These are phyloP conservation scores for Ammospiza caudacuta DNA, from an alignment of 2,113 vertebrate species.

Conservation along the genomic window DNA sequence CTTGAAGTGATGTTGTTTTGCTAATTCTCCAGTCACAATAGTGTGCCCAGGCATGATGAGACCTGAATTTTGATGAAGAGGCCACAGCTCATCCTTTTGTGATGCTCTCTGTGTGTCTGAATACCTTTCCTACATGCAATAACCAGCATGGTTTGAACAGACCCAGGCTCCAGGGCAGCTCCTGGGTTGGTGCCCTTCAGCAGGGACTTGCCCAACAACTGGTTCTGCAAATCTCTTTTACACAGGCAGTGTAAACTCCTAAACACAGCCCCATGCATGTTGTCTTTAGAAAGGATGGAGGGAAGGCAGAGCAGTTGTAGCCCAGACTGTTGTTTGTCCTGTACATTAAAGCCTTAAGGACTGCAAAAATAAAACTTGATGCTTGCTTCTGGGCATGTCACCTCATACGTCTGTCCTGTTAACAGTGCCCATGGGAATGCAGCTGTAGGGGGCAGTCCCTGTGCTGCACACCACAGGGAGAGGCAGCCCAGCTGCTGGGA, in stretches of 20 bases:
- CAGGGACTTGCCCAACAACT: background rate
- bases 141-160: background rate
- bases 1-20: background rate
- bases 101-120: background rate
- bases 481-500: background rate
- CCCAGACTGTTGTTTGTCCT: background rate
- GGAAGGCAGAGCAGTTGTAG: background rate
- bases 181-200: background rate
- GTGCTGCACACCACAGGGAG: background rate
- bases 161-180: background rate
- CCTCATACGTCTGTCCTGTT: background rate
- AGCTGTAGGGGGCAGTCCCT: background rate
- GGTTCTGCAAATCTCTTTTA: background rate
- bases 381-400: background rate
- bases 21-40: background rate
- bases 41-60: background rate
- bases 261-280: accelerated
- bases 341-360: background rate
- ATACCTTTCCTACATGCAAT: background rate
- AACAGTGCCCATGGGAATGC: background rate
- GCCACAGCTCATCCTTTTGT: background rate
- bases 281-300: background rate
- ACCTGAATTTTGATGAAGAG: background rate
- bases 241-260: background rate
- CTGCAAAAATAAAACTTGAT: background rate